phyloP scores from a whole-genome alignment of 2,888 invertebrate species.

The Drosophila aldrichi region DNA sequence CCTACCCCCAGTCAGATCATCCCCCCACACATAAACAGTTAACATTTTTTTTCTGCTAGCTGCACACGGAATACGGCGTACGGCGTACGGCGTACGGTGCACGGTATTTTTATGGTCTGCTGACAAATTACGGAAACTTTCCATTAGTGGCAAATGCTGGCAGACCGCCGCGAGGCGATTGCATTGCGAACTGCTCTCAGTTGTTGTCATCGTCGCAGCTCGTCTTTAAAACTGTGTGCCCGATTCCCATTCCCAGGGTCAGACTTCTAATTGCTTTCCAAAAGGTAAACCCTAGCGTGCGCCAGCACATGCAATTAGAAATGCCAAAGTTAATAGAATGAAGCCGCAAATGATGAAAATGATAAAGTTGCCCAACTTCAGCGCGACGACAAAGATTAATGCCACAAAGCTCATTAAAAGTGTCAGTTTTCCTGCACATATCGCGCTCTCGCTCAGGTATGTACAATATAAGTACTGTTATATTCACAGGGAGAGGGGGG shows the following conservation, averaged over 20 bases:
- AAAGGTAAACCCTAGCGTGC: not conserved
- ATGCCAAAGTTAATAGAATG: constrained; percentile 49
- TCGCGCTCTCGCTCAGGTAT: not conserved
- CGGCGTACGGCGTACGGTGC: too few relatives aligned
- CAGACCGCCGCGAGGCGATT: constrained; percentile 15
- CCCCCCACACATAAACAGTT: constrained; percentile 46
- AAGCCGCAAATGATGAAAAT: constrained; percentile 36
- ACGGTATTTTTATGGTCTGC: constrained; percentile 70
- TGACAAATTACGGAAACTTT: constrained; percentile 76
- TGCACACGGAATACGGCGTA: constrained; percentile 57
- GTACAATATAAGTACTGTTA: not conserved
- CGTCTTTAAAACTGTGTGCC: constrained; percentile 7
- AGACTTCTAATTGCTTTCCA: constrained; percentile 57
- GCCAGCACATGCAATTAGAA: constrained; percentile 42
- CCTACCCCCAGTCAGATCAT: constrained; percentile 1
- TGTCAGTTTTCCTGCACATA: constrained; percentile 69
- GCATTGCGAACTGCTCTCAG: constrained; percentile 35
- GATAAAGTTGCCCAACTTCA: constrained; percentile 49
- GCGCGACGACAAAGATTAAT: constrained; percentile 72
- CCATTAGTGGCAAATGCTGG: constrained; percentile 61
- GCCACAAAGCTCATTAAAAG: constrained; percentile 79
- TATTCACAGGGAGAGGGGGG: constrained; percentile 4
- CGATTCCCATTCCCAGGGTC: constrained; percentile 33
- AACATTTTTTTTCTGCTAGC: constrained; percentile 62
- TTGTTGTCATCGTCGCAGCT: not conserved